phyloP scores from a whole-genome alignment of 2,797 vertebrate genomes.

The Pangasius djambal region DNA sequence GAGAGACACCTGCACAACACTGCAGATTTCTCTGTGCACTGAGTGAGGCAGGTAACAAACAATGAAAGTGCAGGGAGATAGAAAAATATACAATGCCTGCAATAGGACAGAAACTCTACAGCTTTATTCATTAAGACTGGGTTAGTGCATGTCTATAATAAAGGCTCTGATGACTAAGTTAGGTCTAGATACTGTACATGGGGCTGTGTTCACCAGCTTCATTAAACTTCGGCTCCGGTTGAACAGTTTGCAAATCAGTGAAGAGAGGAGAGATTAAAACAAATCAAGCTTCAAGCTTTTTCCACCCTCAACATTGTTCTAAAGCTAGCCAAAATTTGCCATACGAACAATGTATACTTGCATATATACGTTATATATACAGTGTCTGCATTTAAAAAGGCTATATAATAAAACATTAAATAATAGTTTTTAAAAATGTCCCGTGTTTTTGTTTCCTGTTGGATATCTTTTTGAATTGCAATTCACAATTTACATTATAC shows the following conservation, averaged over 20 bases:
- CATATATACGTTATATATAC: no score
- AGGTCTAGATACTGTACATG: neutral
- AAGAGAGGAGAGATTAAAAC: neutral
- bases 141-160: neutral
- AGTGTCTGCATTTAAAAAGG: neutral
- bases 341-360: neutral
- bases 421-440: neutral
- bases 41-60: neutral
- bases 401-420: neutral
- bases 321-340: neutral
- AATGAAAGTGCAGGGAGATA: neutral
- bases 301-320: neutral
- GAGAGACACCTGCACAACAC: constrained; percentile 20
- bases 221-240: neutral
- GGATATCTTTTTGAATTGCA: neutral
- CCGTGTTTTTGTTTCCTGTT: neutral
- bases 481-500: neutral
- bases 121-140: no score
- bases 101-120: neutral
- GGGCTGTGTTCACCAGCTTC: neutral
- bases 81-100: neutral
- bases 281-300: neutral
- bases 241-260: neutral
- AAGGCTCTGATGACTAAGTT: neutral
- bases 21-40: neutral